Conservation (phyloP, 2,113 vertebrate species). For the Mormoops blainvillei region DNA sequence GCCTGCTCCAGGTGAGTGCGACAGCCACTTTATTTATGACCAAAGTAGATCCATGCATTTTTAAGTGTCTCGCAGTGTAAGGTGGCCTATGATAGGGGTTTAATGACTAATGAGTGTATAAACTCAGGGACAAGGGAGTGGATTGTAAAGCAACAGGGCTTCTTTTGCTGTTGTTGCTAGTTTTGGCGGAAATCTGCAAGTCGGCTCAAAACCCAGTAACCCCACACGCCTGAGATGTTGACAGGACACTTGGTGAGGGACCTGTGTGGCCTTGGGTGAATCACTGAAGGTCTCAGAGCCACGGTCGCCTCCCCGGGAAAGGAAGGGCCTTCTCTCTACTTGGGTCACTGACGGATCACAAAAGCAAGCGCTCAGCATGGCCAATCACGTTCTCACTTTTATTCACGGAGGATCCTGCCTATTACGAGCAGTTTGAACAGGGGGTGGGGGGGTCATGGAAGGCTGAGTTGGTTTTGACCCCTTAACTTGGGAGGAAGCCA, state of each 20-base stretch:
- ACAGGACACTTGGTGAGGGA: background rate
- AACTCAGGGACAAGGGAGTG: background rate
- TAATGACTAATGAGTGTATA: background rate
- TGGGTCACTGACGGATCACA: rapidly evolving
- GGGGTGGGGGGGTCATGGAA: too few relatives aligned
- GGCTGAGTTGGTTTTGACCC: background rate
- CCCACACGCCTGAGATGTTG: too few relatives aligned
- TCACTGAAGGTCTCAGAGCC: background rate
- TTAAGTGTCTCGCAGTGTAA: background rate
- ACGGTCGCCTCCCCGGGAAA: background rate
- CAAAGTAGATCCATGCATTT: background rate
- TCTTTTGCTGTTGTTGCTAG: background rate
- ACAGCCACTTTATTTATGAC: background rate
- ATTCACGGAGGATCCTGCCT: background rate
- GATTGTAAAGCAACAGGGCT: background rate
- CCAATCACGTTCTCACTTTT: background rate
- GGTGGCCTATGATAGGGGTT: rapidly evolving
- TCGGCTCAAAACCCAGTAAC: rapidly evolving
- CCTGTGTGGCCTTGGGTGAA: background rate
- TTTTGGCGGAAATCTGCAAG: background rate
- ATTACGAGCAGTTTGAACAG: rapidly evolving
- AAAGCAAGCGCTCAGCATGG: rapidly evolving
- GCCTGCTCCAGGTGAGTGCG: too few relatives aligned
- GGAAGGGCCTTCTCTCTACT: background rate
- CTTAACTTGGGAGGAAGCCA: background rate